Evolutionary conservation across 2,797 vertebrate genomes (phyloP), one percentile per base, ranked within the genome.

Genomic region (Choloepus didactylus): DNA sequence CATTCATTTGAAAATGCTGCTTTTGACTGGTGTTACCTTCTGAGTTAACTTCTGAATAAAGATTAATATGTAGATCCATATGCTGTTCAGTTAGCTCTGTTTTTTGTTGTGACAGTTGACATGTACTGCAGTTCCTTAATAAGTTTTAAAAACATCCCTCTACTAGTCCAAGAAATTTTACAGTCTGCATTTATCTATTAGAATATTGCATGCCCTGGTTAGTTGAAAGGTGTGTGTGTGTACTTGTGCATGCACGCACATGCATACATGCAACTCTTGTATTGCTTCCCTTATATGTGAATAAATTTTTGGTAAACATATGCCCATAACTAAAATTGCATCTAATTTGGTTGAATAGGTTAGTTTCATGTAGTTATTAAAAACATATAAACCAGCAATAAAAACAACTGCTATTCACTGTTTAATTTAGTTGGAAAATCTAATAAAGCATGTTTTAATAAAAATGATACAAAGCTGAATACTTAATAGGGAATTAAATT

Each of bases 401-500:
- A 66, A 87, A 73, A 94, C 7, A 46, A 27, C 14, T 29, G 31
- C 60, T 66, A 59, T 56, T 79, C 0, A 27, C 19, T 62, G 29
- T 96, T 97, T 92, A 18, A 25, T 96, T 96, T 95, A 94, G 60
- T 72, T 92, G 44, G 90, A 95, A 95, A 98, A 95, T 87, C 76
- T 94, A 97, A 95, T 94, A 95, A 95, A 95, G 76, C 9, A 91
- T 67, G 77, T 96, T 96, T 97, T 89, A 97, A 96, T 97, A 97
- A 97, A 97, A 98, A n/a, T 72, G 70, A 92, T 93, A 10, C 94
- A 97, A 97, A 97, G 84, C 11, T 60, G 86, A 46, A 21, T 93
- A 46, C 38, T 97, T 97, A 95, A 91, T 97, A 96, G 85, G 94
- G 97, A 98, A 97, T 97, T 97, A 97, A 97, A 96, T 97, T 85